Evolutionary conservation across 37 sponge, comb jelly and placozoan genomes (phyloP), one percentile per base, ranked within the genome.

Genomic region (Trichoplax adhaerens): DNA sequence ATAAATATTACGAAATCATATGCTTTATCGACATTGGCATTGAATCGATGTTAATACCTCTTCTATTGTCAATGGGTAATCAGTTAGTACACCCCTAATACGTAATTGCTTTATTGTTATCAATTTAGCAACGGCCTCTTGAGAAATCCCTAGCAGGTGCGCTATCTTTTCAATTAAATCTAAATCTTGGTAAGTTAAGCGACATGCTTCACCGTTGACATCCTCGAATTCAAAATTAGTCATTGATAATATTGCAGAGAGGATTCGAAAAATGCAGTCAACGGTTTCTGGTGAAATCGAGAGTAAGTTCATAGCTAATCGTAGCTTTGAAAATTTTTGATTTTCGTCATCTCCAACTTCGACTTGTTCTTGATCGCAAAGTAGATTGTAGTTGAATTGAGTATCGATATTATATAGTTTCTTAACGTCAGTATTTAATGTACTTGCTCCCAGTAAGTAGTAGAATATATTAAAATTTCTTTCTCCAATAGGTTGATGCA

Each of bases 171-270:
- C 63, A 29, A 86, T 74, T 1, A 78, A 57, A 53, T 55, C 77
- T 2, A 56, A 58, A 68, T 87, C 87, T 47, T 78, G 66, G 10
- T 8, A n/a, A 52, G 84, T 81, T 55, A 91, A 68, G 57, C 70
- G 65, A 71, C 87, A 83, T 5, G 90, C 74, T 73, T 93, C 94
- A 12, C 79, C 77, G 5, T 89, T 90, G 8, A 78, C 73, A 52
- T 83, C 94, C 48, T 70, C 61, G 55, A 93, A 93, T 58, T 78
- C 52, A 3, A 93, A 76, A 73, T 93, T 93, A 1, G 90, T 90
- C 70, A 93, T 81, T 84, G 87, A 89, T 67, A 93, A 65, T 12
- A 93, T 72, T 48, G 94, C 90, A 5, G 94, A 79, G 3, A 93
- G 72, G 29, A 83, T 80, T 4, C 69, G 77, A 76, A 93, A 93